Base-by-base conservation (phyloP, 2,888 invertebrate genomes). In the Marasmarcha lunaedactyla region DNA sequence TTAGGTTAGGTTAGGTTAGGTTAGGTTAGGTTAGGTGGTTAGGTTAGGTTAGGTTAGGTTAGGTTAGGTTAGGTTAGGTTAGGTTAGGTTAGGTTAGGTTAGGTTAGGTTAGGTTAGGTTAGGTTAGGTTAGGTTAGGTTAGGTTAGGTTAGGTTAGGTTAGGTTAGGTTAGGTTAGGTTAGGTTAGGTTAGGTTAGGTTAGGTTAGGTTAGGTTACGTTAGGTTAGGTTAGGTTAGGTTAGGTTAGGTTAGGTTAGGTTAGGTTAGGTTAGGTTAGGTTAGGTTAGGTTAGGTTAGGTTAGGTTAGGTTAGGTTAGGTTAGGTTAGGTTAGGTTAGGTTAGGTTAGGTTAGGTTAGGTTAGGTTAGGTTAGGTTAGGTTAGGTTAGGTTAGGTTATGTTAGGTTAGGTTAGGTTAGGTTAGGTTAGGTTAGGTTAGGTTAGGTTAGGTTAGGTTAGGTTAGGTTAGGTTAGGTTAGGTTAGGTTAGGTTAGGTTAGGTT, bases 1-100 rank as follows among this genome's bases (percentile, higher is more conserved):
- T 30, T 30, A 30, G 30, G 30, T 30, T 30, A 30, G 30, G 30
- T 30, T 30, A 30, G 30, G 30, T 30, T 30, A 30, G 30, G 30
- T 30, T 30, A 30, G 30, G 30, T 30, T 30, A 30, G 30, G 30
- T 30, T 30, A 30, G 30, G 30, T 30, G 30, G 30, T 30, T 30
- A 30, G 30, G 30, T 30, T 30, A 30, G 30, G 30, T 30, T 30
- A 30, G 30, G 30, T 30, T 30, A 30, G 30, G 30, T 30, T 30
- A 30, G 30, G 30, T 30, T 30, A 30, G 30, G 30, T 30, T 30
- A 30, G 30, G 30, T 30, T 30, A 30, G 30, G 30, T 30, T 30
- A 30, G 30, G 30, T 30, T 30, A 30, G 30, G 30, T 30, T 30
- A 30, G 30, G 30, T 30, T 30, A 30, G 30, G 30, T 30, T 30